Evolutionary conservation across 2,888 invertebrate species (phyloP), one percentile per base, ranked within the genome.

Genomic region (Syritta pipiens): DNA sequence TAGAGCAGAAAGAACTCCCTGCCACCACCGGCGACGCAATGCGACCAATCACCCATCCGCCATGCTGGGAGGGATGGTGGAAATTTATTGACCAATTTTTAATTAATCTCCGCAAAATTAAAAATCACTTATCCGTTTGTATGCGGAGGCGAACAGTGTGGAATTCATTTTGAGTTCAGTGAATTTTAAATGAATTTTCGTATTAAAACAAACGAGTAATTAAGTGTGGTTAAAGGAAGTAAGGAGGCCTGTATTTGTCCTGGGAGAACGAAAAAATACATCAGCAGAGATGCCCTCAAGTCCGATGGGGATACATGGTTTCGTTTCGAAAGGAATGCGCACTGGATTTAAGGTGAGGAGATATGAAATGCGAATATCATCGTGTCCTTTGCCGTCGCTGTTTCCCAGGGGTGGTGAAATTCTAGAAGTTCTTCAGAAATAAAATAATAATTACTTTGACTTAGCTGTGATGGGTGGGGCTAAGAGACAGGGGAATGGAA

Each of bases 81-180:
- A 6, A 57, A 76, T 76, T 76, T 69, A 76, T 71, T 69, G 76
- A 60, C 57, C 63, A 57, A 37, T 63, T 76, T 76, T 69, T 69
- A 76, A 76, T 76, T 76, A 76, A 76, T 76, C 76, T 63, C 57
- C 44, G 71, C 60, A 69, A 69, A 76, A 76, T 76, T 76, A 76
- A 76, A 76, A 76, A 76, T 76, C 76, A 76, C 63, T 76, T 76
- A 76, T 44, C 42, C 62, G 9, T 57, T 26, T 30, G 44, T 35
- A 24, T 20, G n/a, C 32, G 9, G 6, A 20, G n/a, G 17, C 37
- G 20, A 48, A 46, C 28, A 5, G 5, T 10, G 49, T 28, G 57
- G n/a, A 57, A 24, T 35, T 44, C 59, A 59, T 51, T 57, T 57
- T 51, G 28, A 51, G 42, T 57, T 69, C 57, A 57, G 62, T 69